Evolutionary conservation across 2,113 vertebrate species (phyloP).

Genomic region (Myotis lucifugus): DNA sequence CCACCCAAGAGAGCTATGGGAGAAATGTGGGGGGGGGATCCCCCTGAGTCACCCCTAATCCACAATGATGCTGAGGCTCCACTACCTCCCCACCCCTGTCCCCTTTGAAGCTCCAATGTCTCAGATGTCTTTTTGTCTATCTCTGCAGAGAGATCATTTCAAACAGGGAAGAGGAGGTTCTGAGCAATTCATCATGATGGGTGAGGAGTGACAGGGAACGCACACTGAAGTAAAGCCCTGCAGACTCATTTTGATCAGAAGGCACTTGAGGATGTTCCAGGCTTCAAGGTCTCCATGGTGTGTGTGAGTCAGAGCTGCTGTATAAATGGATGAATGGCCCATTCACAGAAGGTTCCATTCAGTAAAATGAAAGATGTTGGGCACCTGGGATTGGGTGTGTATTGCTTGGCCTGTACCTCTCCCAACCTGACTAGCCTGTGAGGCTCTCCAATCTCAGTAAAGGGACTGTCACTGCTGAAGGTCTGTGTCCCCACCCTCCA

Average conservation of each 20-base stretch:
- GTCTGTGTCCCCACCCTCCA: neutral
- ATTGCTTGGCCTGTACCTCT: neutral
- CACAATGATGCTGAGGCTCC: rapidly evolving
- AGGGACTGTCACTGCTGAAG: neutral
- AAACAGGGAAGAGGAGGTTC: neutral
- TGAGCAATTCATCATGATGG: neutral
- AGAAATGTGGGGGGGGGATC: neutral
- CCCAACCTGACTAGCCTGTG: neutral
- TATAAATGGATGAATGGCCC: neutral
- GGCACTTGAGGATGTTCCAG: neutral
- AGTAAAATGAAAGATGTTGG: neutral
- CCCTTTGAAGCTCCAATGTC: neutral
- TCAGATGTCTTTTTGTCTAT: neutral
- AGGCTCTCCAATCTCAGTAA: neutral
- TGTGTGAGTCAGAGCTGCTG: neutral
- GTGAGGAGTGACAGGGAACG: neutral
- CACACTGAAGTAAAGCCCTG: neutral
- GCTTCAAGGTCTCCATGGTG: neutral
- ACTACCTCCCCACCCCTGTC: neutral
- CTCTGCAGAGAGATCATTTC: neutral
- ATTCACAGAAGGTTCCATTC: neutral
- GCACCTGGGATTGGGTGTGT: neutral
- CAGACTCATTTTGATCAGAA: neutral
- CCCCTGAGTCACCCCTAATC: neutral
- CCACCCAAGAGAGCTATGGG: neutral